A percentile compares a stretch with the other conserved stretches of the same genome.
Evolutionary conservation across 2,888 invertebrate species (phyloP).

Genomic region (Stenchaetothrips biformis): DNA sequence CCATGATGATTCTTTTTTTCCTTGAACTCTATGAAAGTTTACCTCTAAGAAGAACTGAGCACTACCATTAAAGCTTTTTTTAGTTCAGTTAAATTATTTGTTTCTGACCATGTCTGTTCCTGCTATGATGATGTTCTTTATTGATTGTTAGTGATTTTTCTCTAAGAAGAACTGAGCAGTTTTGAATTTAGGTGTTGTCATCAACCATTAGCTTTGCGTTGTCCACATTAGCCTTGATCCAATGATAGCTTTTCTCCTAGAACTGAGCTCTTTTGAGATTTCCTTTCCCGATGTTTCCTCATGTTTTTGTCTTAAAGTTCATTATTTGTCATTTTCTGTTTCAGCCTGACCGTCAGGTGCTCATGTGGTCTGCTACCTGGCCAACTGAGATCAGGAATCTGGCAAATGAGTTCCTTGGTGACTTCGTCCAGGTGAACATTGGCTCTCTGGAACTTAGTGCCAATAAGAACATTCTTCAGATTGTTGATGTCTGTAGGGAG

Average conservation of each 20-base stretch:
- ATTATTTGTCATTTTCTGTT: conserved; percentile 27
- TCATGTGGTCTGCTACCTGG: conserved; percentile 99
- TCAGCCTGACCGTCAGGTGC: conserved; percentile 85
- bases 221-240: neutral
- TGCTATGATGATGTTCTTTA: conserved; percentile 20
- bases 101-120: too few species aligned
- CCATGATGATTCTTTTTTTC: neutral
- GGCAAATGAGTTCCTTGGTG: conserved; percentile 86
- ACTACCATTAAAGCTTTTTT: too few species aligned
- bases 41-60: too few species aligned
- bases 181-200: neutral
- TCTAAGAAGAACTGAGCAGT: conserved; percentile 1
- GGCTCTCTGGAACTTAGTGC: conserved; percentile 83
- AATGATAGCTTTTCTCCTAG: neutral
- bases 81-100: too few species aligned
- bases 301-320: neutral
- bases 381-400: conserved; percentile 90
- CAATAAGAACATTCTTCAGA: conserved; percentile 95
- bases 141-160: conserved; percentile 1
- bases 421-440: conserved; percentile 87
- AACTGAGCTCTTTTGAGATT: neutral
- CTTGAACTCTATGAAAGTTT: neutral
- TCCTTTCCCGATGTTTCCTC: neutral
- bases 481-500: conserved; percentile 86
- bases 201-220: neutral